phyloP scores from a whole-genome alignment of 2,888 invertebrate species.

The Plusia festucae region DNA sequence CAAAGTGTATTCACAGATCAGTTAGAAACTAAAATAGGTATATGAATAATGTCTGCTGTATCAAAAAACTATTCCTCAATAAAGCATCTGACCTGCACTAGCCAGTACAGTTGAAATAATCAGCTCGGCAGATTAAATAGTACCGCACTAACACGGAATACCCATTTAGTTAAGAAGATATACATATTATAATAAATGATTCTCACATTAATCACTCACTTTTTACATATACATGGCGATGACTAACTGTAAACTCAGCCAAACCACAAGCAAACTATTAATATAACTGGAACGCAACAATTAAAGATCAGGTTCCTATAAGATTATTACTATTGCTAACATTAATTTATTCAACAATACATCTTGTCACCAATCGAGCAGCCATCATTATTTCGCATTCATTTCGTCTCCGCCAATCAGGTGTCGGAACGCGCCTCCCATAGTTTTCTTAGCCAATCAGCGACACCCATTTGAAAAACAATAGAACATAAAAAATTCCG shows the following conservation, averaged over 20 bases:
- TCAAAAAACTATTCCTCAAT: neutral
- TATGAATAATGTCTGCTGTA: too few species aligned
- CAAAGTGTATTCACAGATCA: too few species aligned
- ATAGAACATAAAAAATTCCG: slow-evolving; percentile 87
- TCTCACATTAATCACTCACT: slow-evolving; percentile 49
- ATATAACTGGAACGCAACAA: slow-evolving; percentile 58
- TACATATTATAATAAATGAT: slow-evolving; percentile 21
- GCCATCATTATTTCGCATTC: slow-evolving; percentile 87
- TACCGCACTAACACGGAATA: slow-evolving; percentile 28
- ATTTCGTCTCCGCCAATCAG: slow-evolving; percentile 78
- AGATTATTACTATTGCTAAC: slow-evolving; percentile 59
- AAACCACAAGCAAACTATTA: slow-evolving; percentile 50
- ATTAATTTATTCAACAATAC: slow-evolving; percentile 86
- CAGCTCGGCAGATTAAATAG: slow-evolving; percentile 21
- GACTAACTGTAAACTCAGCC: slow-evolving; percentile 53
- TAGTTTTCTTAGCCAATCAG: slow-evolving; percentile 75
- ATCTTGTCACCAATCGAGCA: slow-evolving; percentile 80
- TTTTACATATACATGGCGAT: slow-evolving; percentile 31
- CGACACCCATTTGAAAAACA: slow-evolving; percentile 84
- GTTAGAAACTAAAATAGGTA: too few species aligned
- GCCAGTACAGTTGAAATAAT: slow-evolving; percentile 31
- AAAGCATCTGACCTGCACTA: slow-evolving; percentile 8
- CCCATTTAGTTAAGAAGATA: neutral
- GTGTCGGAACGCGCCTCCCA: slow-evolving; percentile 76
- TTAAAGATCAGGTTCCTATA: slow-evolving; percentile 67